These are phyloP conservation scores for Mesochorus sp. DNA, from an alignment of 2,888 invertebrate genomes.

Conservation along the genomic window DNA sequence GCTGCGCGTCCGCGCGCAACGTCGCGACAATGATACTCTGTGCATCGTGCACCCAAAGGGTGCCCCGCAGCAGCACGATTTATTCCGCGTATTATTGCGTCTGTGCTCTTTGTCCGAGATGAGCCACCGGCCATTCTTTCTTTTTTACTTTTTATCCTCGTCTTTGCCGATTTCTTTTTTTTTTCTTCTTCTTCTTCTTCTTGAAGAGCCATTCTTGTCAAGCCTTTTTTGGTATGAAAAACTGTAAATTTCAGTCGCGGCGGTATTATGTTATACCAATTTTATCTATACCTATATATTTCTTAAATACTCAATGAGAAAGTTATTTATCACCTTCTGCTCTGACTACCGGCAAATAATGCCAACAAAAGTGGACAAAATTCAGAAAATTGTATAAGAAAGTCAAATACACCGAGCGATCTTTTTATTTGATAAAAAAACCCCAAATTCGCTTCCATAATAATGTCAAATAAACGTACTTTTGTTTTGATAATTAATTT, in stretches of 20 bases:
- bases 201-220: conserved; percentile 33
- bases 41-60: conserved; percentile 1
- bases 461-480: too few species aligned
- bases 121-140: conserved; percentile 28
- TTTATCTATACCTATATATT: too few species aligned
- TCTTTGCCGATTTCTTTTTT: too few species aligned
- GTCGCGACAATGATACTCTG: conserved; percentile 18
- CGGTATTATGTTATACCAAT: too few species aligned
- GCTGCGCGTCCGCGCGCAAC: conserved; percentile 51
- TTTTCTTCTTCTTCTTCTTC: conserved; percentile 3
- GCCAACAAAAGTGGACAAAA: conserved; percentile 37
- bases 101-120: conserved; percentile 1
- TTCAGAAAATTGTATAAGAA: too few species aligned
- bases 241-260: too few species aligned
- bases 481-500: not conserved
- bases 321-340: conserved; percentile 32
- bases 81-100: conserved; percentile 54
- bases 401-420: too few species aligned
- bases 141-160: not conserved
- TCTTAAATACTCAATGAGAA: conserved; percentile 23
- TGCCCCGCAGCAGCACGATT: conserved; percentile 5
- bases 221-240: conserved; percentile 49
- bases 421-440: conserved; percentile 24
- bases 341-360: too few species aligned
- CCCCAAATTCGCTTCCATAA: too few species aligned